A percentile compares a stretch with the other conserved stretches of the same genome.
Evolutionary conservation across 2,113 vertebrate species (phyloP).

Genomic region (Guaruba guarouba): DNA sequence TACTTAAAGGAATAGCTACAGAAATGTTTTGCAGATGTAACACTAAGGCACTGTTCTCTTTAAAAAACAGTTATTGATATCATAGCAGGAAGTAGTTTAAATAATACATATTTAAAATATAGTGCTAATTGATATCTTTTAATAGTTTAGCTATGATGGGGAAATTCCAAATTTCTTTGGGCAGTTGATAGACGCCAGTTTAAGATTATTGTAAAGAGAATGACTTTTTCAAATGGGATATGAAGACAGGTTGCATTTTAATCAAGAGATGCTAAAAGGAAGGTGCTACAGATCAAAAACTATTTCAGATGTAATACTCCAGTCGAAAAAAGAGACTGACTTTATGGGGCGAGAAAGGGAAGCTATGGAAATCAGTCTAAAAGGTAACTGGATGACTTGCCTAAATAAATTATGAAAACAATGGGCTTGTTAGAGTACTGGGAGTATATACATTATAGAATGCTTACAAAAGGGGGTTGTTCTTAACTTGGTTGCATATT

Average conservation of each 20-base stretch:
- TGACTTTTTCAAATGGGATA: neutral
- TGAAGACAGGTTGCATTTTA: neutral
- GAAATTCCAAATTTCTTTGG: neutral
- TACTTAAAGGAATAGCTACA: slow-evolving; percentile 15
- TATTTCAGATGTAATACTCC: neutral
- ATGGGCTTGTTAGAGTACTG: neutral
- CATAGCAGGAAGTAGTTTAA: neutral
- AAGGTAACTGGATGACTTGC: neutral
- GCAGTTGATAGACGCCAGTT: neutral
- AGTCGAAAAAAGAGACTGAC: neutral
- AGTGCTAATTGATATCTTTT: neutral
- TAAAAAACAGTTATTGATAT: neutral
- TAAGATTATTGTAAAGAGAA: neutral
- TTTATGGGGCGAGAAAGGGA: neutral
- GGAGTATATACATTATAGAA: neutral
- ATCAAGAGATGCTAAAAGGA: neutral
- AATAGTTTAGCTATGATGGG: neutral
- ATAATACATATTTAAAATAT: neutral
- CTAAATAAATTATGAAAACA: neutral
- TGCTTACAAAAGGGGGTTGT: accelerated
- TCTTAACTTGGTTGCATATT: neutral
- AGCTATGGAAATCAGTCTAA: neutral
- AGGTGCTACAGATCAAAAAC: neutral
- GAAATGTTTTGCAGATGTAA: neutral
- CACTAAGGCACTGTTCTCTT: neutral